Evolutionary conservation across 2,113 vertebrate species (phyloP), one percentile per base, ranked within the genome.

Genomic region (Dunckerocampus dactyliophorus): DNA sequence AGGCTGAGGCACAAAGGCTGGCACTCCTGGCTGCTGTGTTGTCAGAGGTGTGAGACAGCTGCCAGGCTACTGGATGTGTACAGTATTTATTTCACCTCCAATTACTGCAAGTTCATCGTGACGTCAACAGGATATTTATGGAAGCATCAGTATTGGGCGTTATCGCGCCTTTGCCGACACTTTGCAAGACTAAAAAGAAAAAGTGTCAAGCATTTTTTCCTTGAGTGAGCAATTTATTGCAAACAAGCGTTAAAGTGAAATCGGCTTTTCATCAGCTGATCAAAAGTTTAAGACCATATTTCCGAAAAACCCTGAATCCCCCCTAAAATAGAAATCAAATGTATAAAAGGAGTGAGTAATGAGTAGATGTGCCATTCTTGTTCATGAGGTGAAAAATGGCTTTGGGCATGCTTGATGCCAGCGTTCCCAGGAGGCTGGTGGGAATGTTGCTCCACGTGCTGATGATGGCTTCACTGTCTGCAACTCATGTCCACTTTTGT

Each of bases 51-150:
- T 76, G 74, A 80, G 63, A 46, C 51, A 71, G 73, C 83, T 85
- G 81, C 83, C 80, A 69, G 62, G 67, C 75, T 43, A 78, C 74
- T 67, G 82, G 64, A 65, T 82, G 74, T 76, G 43, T 56, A n/a
- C n/a, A n/a, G n/a, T n/a, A 71, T 77, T 84, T 24, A 59, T 65
- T 76, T 69, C 65, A 71, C 65, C 80, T 82, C 62, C 73, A 70
- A 76, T 82, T 69, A 80, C 66, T 84, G 62, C 19, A 22, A 51
- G 65, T 46, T 45, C 49, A 24, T 15, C 20, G 21, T 85, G 85
- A 83, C 74, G 81, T 78, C 78, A 81, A 71, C 59, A 21, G 59
- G n/a, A 77, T 87, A 86, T 86, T 85, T 83, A 60, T 76, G 76
- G 83, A 67, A 48, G 66, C 63, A 64, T 79, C 47, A 72, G 67